Conservation (phyloP, 2,888 invertebrate genomes). For the Ferdinandea cuprea region DNA sequence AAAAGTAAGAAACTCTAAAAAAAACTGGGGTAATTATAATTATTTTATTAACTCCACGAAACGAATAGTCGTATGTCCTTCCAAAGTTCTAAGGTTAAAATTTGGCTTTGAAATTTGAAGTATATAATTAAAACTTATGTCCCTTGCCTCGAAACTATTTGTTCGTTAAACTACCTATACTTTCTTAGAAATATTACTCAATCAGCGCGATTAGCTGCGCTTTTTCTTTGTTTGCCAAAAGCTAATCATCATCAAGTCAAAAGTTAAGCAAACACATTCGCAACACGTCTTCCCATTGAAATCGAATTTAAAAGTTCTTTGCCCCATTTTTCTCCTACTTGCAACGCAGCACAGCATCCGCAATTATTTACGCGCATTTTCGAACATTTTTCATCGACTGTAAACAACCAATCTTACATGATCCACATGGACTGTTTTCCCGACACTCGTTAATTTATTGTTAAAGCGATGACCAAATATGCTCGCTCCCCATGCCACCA, state of each 20-base stretch:
- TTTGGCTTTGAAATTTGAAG: no score
- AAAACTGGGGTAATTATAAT: no score
- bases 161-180: no score
- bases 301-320: slow-evolving; percentile 51
- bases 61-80: no score
- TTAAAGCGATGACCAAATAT: slow-evolving; percentile 61
- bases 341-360: neutral
- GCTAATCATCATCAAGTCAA: slow-evolving; percentile 23
- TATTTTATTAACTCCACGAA: no score
- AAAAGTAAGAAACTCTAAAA: no score
- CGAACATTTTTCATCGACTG: slow-evolving; percentile 57
- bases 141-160: no score
- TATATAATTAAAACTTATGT: no score
- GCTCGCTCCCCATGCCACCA: slow-evolving; percentile 15
- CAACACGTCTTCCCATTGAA: slow-evolving; percentile 1
- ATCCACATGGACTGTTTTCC: slow-evolving; percentile 57
- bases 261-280: slow-evolving; percentile 28
- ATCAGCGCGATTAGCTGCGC: neutral
- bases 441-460: slow-evolving; percentile 61
- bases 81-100: no score
- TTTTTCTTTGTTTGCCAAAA: slow-evolving; percentile 14
- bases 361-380: slow-evolving; percentile 42
- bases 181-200: neutral
- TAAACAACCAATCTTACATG: slow-evolving; percentile 65
- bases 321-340: slow-evolving; percentile 32